Conservation (phyloP, 2,113 vertebrate species). For the Thinocorus orbignyianus region DNA sequence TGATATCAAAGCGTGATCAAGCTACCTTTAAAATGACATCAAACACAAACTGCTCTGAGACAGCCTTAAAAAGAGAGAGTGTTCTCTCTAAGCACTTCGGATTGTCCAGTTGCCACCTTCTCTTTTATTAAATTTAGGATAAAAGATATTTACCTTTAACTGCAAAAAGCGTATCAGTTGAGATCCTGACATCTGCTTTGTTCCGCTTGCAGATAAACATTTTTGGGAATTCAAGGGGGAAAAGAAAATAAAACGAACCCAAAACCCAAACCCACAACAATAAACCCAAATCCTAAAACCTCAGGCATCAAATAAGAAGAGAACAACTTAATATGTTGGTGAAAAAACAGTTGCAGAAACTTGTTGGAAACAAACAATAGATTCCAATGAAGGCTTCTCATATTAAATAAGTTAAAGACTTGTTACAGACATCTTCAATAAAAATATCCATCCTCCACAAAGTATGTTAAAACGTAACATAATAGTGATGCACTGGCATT, state of each 20-base stretch:
- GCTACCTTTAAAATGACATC: slow-evolving; percentile 58
- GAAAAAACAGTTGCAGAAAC: slow-evolving; percentile 54
- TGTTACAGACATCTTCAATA: slow-evolving; percentile 55
- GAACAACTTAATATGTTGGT: neutral
- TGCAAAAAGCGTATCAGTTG: slow-evolving; percentile 16
- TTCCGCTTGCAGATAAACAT: neutral
- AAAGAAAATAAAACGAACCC: neutral
- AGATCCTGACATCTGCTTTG: neutral
- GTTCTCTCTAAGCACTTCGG: neutral
- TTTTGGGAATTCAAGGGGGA: neutral
- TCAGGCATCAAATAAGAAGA: slow-evolving; percentile 8
- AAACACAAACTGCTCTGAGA: slow-evolving; percentile 59
- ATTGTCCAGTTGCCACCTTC: slow-evolving; percentile 20
- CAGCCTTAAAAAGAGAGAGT: slow-evolving; percentile 30
- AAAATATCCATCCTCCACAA: slow-evolving; percentile 56
- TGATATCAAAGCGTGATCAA: slow-evolving; percentile 69
- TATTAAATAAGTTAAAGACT: slow-evolving; percentile 64
- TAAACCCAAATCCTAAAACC: slow-evolving; percentile 1
- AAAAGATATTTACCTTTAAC: slow-evolving; percentile 47
- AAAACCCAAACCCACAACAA: neutral
- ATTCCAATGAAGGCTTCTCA: slow-evolving; percentile 54
- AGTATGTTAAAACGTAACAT: slow-evolving; percentile 67
- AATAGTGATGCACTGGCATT: slow-evolving; percentile 54
- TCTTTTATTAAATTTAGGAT: slow-evolving; percentile 8
- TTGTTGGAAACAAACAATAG: slow-evolving; percentile 20